Base-by-base conservation (phyloP, 2,113 vertebrate genomes). In the Terrapene triunguis region DNA sequence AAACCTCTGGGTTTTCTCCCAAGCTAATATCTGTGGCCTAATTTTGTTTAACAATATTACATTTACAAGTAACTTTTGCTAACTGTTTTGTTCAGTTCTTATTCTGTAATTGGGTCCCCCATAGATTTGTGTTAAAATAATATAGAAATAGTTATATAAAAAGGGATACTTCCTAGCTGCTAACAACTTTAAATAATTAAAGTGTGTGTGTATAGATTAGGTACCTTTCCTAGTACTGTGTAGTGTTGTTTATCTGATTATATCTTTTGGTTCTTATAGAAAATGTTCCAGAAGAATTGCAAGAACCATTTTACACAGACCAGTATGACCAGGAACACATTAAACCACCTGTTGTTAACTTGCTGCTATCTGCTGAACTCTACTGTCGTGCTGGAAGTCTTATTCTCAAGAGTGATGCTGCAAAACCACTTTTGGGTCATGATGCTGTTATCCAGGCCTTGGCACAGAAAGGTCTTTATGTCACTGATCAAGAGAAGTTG, bases 311-410 rank as follows among this genome's bases (percentile, higher is more conserved):
- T 98, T 99, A 99, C 97, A 99, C 98, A 8, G 99, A 99, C 97
- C 99, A 99, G 98, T 99, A 99, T 87, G 99, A 99, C 81, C 99
- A 99, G 96, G 99, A 99, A 97, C 99, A 99, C 97, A 99, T 99
- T 94, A 99, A 99, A 94, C 99, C 99, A 10, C 99, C 99, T 2
- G 98, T 99, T 92, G 98, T 98, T 62, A 99, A 98, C 94, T 98
- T 99, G 97, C 99, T 99, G 80, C 98, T 99, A 21, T 99, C 99
- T 4, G 99, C 99, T 0, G 99, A 99, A 92, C 99, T 99, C 84
- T 99, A 99, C 98, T 99, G 99, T 97, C 98, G 99, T 72, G 99
- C 99, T 22, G 99, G 99, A 69, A 99, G 99, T 97, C 98, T 99
- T 97, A 99, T 99, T 95, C 98, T 99, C 90, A 99, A 99, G 98